Evolutionary conservation across 2,888 invertebrate genomes (phyloP), one percentile per base, ranked within the genome.

Genomic region (Phyllotreta cruciferae): DNA sequence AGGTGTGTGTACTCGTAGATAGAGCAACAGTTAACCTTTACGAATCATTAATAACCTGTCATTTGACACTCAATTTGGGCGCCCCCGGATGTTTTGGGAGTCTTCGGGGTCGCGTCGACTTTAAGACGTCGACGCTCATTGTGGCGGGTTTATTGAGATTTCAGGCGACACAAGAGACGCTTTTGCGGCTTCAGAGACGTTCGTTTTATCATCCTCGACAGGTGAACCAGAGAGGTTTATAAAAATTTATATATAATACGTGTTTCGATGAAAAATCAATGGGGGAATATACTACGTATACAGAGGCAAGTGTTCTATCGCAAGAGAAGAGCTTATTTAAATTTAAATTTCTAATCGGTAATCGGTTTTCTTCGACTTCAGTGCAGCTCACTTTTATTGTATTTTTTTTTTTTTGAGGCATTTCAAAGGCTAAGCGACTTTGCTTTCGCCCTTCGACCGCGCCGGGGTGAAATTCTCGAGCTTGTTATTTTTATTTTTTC

Each of bases 1-100:
- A 50, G 52, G 60, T 13, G 45, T 55, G 36, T 56, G 56, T n/a
- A n/a, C n/a, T n/a, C 35, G 36, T 54, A 41, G 50, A 47, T 53
- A 60, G 61, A 66, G 67, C 68, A 68, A 68, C 68, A 68, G 68
- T 66, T 66, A 64, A 68, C 64, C 66, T 49, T 68, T 24, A n/a
- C 24, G 68, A 64, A 68, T 68, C 68, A 68, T 68, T 68, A 68
- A 68, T 68, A 68, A 68, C 63, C 62, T 68, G 66, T 68, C 66
- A 64, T 60, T 68, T 63, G 64, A 64, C 68, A 68, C 68, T 64
- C 66, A 64, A 68, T 68, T 68, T 68, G 53, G 63, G 58, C 57
- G 53, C 58, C 57, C n/a, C 24, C 24, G 58, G 63, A 63, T 61
- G 63, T 61, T 63, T 62, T 53, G 56, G 62, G 56, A 53, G 60